Evolutionary conservation across 2,797 vertebrate species (phyloP), one percentile per base, ranked within the genome.

Genomic region (Iguana delicatissima): DNA sequence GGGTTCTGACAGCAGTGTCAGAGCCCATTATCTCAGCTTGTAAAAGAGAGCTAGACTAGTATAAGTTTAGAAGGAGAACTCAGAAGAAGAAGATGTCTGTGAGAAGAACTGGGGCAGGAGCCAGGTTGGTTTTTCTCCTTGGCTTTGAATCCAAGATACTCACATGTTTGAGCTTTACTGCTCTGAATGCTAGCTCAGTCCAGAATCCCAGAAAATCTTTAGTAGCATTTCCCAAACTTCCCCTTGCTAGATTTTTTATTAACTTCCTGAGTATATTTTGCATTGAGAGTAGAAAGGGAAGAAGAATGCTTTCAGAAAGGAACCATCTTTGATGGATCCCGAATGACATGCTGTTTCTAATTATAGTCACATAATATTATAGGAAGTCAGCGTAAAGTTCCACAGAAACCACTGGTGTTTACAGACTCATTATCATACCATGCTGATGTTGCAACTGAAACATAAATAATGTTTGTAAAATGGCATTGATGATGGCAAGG

Each of bases 381-480:
- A 87, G 84, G 89, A 69, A 90, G 93, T 92, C 92, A 92, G 77
- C 89, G 91, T 95, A 94, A 96, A 94, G 91, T 83, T 95, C 59
- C 77, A 91, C 69, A 91, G 59, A 95, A 89, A 95, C 92, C 92
- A 94, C 89, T 91, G 83, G 87, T 94, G 89, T 96, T 96, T 93
- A 92, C 92, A 93, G 93, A 89, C 88, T 89, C 88, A 92, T 95
- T 94, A 94, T 93, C 91, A 92, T 88, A 82, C 89, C 74, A 83
- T 89, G 86, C 79, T 90, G 85, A 22, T 32, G 91, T 77, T 59
- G 38, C 91, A 90, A 82, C 93, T 38, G 77, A 88, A 86, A 95
- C 88, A 88, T 97, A 96, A 96, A 97, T 96, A 96, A 95, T 94
- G 86, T 92, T 94, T 96, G 92, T 87, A 92, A 93, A 95, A 96